Evolutionary conservation across 92 coral and sea anemone species (phyloP).

Genomic region (Parazoanthus swiftii): DNA sequence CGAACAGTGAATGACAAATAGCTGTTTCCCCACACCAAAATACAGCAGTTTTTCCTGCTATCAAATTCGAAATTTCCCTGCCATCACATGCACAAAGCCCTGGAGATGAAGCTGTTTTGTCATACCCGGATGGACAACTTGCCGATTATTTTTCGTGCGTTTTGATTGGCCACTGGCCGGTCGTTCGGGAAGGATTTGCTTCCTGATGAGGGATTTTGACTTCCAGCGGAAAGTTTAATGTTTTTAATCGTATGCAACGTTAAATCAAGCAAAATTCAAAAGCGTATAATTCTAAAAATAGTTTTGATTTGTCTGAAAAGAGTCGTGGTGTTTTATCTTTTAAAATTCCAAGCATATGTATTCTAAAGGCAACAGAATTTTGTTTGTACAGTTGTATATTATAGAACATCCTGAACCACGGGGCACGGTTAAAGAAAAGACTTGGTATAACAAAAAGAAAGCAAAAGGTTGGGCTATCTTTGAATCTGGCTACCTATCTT

Average conservation of each 20-base stretch:
- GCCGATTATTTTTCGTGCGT: conserved; percentile 40
- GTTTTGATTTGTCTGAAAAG: too few relatives aligned
- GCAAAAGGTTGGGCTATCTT: not conserved
- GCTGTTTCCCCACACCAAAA: not conserved
- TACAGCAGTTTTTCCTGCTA: not conserved
- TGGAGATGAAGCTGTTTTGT: conserved; percentile 17
- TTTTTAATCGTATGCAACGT: not conserved
- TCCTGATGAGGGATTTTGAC: not conserved
- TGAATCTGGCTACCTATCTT: not conserved
- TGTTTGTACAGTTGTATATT: too few relatives aligned
- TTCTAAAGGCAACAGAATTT: too few relatives aligned
- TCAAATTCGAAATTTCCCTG: conserved; percentile 7
- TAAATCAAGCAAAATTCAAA: not conserved
- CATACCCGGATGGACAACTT: conserved; percentile 40
- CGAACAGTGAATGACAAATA: not conserved
- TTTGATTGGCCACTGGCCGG: conserved; percentile 33
- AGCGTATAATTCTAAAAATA: not conserved
- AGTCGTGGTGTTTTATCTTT: too few relatives aligned
- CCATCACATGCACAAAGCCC: conserved; percentile 30
- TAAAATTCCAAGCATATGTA: too few relatives aligned
- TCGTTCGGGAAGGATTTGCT: conserved; percentile 16
- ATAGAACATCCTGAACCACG: not conserved
- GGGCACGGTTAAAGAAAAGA: not conserved
- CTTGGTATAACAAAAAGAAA: not conserved
- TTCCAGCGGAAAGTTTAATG: not conserved